A percentile compares a stretch with the other conserved stretches of the same genome.
Evolutionary conservation across 1,140 invertebrate genomes (phyloP).

Genomic region (Panagrolaimus sp.): DNA sequence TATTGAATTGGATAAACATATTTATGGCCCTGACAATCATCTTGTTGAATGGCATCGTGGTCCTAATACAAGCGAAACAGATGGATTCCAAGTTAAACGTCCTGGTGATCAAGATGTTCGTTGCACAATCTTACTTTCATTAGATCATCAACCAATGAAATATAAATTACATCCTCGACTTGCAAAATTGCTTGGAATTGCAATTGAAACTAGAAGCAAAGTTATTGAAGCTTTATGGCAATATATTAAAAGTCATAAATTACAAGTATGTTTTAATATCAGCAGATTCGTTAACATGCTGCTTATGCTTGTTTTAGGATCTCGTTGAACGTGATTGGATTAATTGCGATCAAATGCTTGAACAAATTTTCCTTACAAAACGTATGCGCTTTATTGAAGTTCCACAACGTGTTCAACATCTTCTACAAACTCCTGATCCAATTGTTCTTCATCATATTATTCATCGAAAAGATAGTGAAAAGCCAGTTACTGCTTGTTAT

Average conservation of each 20-base stretch:
- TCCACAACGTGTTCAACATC: constrained; percentile 83
- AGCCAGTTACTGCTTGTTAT: constrained; percentile 90
- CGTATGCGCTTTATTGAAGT: constrained; percentile 99
- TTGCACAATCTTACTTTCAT: constrained; percentile 88
- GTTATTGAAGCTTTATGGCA: constrained; percentile 98
- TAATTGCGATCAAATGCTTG: constrained; percentile 76
- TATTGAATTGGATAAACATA: constrained; percentile 95
- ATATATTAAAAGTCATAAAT: constrained; percentile 93
- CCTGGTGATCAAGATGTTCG: constrained; percentile 97
- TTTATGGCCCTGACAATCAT: constrained; percentile 94
- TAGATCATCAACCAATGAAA: constrained; percentile 97
- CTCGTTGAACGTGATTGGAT: constrained; percentile 73
- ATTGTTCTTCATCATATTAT: constrained; percentile 99
- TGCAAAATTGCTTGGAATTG: constrained; percentile 87
- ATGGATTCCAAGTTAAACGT: constrained; percentile 96
- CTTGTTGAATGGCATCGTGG: constrained; percentile 80
- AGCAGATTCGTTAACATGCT: neutral
- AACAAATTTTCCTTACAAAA: constrained; percentile 72
- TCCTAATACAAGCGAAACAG: constrained; percentile 93
- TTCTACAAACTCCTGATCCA: constrained; percentile 92
- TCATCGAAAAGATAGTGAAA: constrained; percentile 73
- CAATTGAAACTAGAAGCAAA: constrained; percentile 91
- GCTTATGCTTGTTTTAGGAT: constrained; percentile 47
- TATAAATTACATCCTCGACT: constrained; percentile 93
- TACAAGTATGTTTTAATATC: constrained; percentile 66